Conservation (phyloP, 1,140 invertebrate genomes). For the Drosophila seguyi region DNA sequence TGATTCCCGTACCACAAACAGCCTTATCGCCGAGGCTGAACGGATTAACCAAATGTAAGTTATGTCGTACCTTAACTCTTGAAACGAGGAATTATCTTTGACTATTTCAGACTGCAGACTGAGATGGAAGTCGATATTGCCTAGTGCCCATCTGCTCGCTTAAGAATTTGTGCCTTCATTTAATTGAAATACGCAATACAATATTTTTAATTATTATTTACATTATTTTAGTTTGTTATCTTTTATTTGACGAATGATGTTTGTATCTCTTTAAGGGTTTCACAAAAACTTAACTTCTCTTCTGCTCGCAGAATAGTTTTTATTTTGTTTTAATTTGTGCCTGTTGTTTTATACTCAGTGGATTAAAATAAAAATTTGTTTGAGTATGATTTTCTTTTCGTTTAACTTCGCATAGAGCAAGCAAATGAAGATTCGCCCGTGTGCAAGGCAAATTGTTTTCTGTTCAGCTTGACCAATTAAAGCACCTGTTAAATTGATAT, state of each 20-base stretch:
- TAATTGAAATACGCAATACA: neutral
- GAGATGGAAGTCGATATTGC: slow-evolving; percentile 37
- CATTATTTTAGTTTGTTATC: slow-evolving; percentile 22
- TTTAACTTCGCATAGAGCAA: neutral
- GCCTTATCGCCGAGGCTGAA: slow-evolving; percentile 39
- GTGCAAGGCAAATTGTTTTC: neutral
- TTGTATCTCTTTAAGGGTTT: slow-evolving; percentile 3
- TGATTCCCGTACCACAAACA: slow-evolving; percentile 37
- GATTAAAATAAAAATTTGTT: slow-evolving; percentile 4
- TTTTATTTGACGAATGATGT: neutral
- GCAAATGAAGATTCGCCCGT: neutral
- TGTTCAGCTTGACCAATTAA: neutral
- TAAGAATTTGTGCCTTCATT: neutral
- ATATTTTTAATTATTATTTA: neutral
- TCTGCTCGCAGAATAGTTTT: neutral
- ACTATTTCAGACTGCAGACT: slow-evolving; percentile 39
- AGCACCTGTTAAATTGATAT: slow-evolving; percentile 1
- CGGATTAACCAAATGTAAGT: slow-evolving; percentile 38
- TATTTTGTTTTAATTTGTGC: slow-evolving; percentile 10
- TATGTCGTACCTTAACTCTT: neutral
- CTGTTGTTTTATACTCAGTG: slow-evolving; percentile 1
- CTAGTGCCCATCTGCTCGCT: neutral
- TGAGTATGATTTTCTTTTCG: slow-evolving; percentile 1
- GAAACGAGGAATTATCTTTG: neutral
- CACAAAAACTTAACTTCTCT: neutral